phyloP scores from a whole-genome alignment of 1,140 invertebrate genomes.

The Drosophila nigromelanica region DNA sequence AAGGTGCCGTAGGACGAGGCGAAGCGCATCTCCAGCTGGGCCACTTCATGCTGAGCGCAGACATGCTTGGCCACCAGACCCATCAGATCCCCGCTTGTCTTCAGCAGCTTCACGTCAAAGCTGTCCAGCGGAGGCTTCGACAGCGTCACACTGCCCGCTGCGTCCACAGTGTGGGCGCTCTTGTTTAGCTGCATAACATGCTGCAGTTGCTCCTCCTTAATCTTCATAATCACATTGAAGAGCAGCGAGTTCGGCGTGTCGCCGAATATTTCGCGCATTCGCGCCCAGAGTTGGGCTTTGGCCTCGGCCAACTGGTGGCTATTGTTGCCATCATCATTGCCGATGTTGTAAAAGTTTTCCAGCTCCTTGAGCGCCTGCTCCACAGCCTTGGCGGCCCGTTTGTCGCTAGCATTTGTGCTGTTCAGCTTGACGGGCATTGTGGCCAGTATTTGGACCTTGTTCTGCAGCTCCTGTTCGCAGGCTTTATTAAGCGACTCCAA shows the following conservation, averaged over 20 bases:
- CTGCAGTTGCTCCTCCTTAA: conserved; percentile 75
- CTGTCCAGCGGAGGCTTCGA: conserved; percentile 47
- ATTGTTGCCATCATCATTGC: conserved; percentile 33
- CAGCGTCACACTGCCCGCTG: background rate
- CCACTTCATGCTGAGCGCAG: conserved; percentile 50
- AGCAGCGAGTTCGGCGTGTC: conserved; percentile 69
- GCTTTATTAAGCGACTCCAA: conserved; percentile 49
- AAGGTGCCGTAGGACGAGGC: conserved; percentile 55
- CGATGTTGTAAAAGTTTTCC: conserved; percentile 63
- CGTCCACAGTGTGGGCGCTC: background rate
- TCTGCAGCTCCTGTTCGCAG: conserved; percentile 51
- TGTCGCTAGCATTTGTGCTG: conserved; percentile 64
- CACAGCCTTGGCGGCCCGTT: conserved; percentile 53
- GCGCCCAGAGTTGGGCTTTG: conserved; percentile 63
- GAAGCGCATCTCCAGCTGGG: conserved; percentile 58
- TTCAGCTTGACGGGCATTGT: conserved; percentile 70
- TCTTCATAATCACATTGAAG: conserved; percentile 66
- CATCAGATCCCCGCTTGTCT: conserved; percentile 67
- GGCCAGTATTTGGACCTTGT: conserved; percentile 54
- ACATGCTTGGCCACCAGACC: conserved; percentile 62
- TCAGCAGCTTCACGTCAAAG: conserved; percentile 69
- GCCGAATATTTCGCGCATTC: conserved; percentile 67
- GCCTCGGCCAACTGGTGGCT: conserved; percentile 38
- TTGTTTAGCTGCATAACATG: conserved; percentile 61
- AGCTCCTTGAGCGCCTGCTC: conserved; percentile 68